Base-by-base conservation (phyloP, 2,797 vertebrate genomes). In the Salarias fasciatus region DNA sequence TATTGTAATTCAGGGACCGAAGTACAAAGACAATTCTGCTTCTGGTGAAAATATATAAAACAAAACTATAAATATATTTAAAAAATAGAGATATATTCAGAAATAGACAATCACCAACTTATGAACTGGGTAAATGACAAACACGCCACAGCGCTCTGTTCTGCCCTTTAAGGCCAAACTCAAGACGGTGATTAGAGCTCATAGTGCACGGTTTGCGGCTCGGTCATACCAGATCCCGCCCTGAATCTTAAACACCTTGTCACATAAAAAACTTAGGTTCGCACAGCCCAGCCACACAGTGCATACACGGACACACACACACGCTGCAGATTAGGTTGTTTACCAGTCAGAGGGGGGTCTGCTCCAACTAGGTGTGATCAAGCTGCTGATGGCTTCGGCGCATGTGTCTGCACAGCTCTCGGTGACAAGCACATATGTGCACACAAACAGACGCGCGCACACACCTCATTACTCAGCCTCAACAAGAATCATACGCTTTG, bases 181-280 rank as follows among this genome's bases (percentile, higher is more conserved):
- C 36, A 47, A 48, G 47, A 8, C 0, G 8, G 4, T 38, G 31
- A 45, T 77, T 24, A 24, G 18, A 24, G 65, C 44, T 67, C 3
- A 64, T 51, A 53, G 53, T 37, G 78, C 63, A 38, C 36, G 47
- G 59, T 67, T 55, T 54, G 38, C 57, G 38, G 52, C 61, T 60
- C 59, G 12, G 60, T 72, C 55, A 44, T 74, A 24, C 12, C 53
- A 77, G 69, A 75, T 40, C 71, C 72, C 54, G 31, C 44, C 30
- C 55, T 82, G 86, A 88, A 89, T 92, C 84, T 83, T 89, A 90
- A 91, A 85, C 86, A 87, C 69, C 86, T 88, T 14, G 81, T 90
- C 80, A 87, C 72, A 71, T 59, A 43, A 55, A 24, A 24, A 24
- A 24, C 18, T 24, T 24, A 24, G 18, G 18, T 24, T 24, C 53